phyloP scores from a whole-genome alignment of 2,797 vertebrate species.

The Bufotes viridis region DNA sequence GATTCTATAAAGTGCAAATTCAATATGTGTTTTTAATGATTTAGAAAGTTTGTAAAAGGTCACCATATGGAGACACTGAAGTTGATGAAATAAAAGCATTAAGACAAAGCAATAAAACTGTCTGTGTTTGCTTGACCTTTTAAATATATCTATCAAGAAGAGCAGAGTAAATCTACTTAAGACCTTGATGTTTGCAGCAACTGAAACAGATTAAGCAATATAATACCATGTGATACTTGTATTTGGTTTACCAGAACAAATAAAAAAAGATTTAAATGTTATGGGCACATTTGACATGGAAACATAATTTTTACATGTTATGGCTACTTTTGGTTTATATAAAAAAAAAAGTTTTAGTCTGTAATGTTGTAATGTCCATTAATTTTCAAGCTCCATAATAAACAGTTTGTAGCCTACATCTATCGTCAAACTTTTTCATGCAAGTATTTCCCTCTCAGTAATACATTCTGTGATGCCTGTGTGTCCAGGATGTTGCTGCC shows the following conservation, averaged over 20 bases:
- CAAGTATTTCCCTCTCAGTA: no score
- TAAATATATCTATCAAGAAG: conserved; percentile 69
- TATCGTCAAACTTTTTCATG: no score
- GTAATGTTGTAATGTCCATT: no score
- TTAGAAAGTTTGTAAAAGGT: conserved; percentile 77
- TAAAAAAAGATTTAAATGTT: not conserved
- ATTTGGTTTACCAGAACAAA: not conserved
- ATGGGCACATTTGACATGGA: not conserved
- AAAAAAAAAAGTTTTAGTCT: no score
- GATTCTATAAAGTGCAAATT: conserved; percentile 70
- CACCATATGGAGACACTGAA: conserved; percentile 72
- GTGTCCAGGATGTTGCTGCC: no score
- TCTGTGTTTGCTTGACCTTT: conserved; percentile 75
- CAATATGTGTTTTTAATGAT: conserved; percentile 71
- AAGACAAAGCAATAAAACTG: conserved; percentile 74
- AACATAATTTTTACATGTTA: not conserved
- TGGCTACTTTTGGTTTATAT: no score
- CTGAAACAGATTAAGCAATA: not conserved
- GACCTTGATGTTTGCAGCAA: conserved; percentile 58
- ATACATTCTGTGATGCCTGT: no score
- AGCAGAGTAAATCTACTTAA: conserved; percentile 70
- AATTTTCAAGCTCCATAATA: no score
- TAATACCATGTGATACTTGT: conserved; percentile 24
- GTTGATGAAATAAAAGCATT: conserved; percentile 76
- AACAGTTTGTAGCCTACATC: no score